phyloP scores from a whole-genome alignment of 2,888 invertebrate species.

The Lasioglossum leucozonium region DNA sequence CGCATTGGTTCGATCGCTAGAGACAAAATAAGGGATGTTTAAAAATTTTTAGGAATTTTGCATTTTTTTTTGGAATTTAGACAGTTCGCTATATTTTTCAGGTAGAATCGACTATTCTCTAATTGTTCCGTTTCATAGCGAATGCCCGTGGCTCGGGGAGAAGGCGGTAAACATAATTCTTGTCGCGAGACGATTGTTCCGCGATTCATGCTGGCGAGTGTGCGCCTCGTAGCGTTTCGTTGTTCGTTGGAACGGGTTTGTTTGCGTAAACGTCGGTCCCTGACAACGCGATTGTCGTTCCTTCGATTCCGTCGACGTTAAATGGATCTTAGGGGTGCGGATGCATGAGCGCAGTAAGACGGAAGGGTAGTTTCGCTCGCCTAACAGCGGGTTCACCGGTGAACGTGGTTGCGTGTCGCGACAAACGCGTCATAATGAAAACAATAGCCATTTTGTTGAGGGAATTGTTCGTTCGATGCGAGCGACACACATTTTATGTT shows the following conservation, averaged over 20 bases:
- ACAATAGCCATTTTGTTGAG: conserved; percentile 48
- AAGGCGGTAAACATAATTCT: conserved; percentile 7
- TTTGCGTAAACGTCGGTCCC: conserved; percentile 23
- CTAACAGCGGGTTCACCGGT: conserved; percentile 1
- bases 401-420: conserved; percentile 21
- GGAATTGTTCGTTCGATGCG: conserved; percentile 57
- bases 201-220: conserved; percentile 15
- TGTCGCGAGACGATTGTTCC: conserved; percentile 31
- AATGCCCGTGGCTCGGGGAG: neutral
- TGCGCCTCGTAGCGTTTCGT: neutral
- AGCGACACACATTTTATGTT: conserved; percentile 50
- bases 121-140: neutral
- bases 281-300: conserved; percentile 48
- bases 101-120: neutral
- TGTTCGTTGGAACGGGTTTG: conserved; percentile 42
- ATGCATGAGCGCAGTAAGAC: conserved; percentile 44
- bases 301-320: conserved; percentile 43
- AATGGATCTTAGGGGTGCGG: conserved; percentile 51
- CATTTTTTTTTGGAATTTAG: too few species aligned
- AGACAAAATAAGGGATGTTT: neutral
- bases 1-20: too few species aligned
- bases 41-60: neutral
- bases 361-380: conserved; percentile 44
- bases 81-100: too few species aligned
- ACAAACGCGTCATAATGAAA: conserved; percentile 40